Base-by-base conservation (phyloP, 37 sponge, comb jelly and placozoan genomes). In the Ephydatia muelleri region DNA sequence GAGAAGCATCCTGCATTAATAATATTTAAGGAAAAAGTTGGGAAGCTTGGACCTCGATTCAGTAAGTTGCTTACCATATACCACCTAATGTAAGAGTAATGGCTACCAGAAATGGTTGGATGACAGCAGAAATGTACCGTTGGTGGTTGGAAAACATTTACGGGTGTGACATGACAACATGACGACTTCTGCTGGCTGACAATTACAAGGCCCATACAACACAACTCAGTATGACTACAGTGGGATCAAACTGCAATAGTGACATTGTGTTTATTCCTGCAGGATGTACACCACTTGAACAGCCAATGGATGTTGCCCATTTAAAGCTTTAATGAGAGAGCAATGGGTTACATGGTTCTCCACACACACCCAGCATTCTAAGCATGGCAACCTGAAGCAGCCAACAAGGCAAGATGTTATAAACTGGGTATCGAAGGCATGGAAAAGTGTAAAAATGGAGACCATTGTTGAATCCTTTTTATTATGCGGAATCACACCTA, bases 231-330 rank as follows among this genome's bases (percentile, higher is more conserved):
- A 47, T 47, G 30, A 47, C 2, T 16, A 82, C 19, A 22, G 72
- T 37, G 19, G 12, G 27, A 40, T 47, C 39, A 11, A 16, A 32
- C 32, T 82, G 82, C 72, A 84, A 84, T 33, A 25, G 67, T 65
- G 84, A 74, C 32, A 34, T 74, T 9, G 19, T 76, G n/a, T 47
- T 84, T 33, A 84, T 84, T 75, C 84, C 84, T 23, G 84, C 77
- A 28, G 84, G 84, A 78, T 76, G 67, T 68, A 84, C 84, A 48
- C 65, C 76, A 9, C 47, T 84, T 33, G 84, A 75, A 75, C 84
- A 84, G 77, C 84, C 84, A 37, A 65, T 76, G 77, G 84, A 84
- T 49, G 38, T 30, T 22, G 38, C 40, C 82, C 82, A 3, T 82
- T 82, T 27, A 82, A 82, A 22, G 73, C 37, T 11, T 35, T 11